Evolutionary conservation across 1,140 invertebrate genomes (phyloP), one percentile per base, ranked within the genome.

Genomic region (Lucilia cuprina): DNA sequence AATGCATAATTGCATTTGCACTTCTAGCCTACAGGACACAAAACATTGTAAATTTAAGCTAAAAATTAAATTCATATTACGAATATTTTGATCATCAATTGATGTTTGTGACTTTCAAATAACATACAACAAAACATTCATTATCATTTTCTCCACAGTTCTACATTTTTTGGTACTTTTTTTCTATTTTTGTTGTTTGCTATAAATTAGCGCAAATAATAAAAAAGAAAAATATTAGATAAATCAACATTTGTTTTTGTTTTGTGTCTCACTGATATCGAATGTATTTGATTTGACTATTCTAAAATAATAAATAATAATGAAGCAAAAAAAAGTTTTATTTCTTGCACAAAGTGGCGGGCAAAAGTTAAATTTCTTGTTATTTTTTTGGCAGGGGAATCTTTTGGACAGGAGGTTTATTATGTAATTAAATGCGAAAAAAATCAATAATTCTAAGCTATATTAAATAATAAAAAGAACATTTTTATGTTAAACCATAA

Each of bases 41-140:
- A 60, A 60, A 60, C 55, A n/a, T 60, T 14, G 14, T 60, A 60
- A 60, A 60, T 60, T 60, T n/a, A 60, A 60, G 55, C 55, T 60
- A 60, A 60, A 60, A 60, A 60, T 60, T 60, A n/a, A 60, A 60
- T 60, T 60, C 55, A 60, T n/a, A 60, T 60, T 60, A 60, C 55
- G 55, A 60, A n/a, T 60, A 60, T 60, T 60, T 60, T 60, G 55
- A 60, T 60, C 55, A 17, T 60, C 55, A 60, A 60, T 60, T n/a
- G 14, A 60, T 60, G 14, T 60, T 14, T 60, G 55, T 60, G 55
- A 60, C 55, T 60, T n/a, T 60, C n/a, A 60, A n/a, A 60, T 13
- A 17, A 60, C 50, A 60, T 60, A 60, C 50, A n/a, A 30, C 5
- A 60, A n/a, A 14, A 60, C 55, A 17, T 60, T n/a, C 13, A n/a